Evolutionary conservation across 2,888 invertebrate genomes (phyloP), one percentile per base, ranked within the genome.

Genomic region (Campoplex capitator): DNA sequence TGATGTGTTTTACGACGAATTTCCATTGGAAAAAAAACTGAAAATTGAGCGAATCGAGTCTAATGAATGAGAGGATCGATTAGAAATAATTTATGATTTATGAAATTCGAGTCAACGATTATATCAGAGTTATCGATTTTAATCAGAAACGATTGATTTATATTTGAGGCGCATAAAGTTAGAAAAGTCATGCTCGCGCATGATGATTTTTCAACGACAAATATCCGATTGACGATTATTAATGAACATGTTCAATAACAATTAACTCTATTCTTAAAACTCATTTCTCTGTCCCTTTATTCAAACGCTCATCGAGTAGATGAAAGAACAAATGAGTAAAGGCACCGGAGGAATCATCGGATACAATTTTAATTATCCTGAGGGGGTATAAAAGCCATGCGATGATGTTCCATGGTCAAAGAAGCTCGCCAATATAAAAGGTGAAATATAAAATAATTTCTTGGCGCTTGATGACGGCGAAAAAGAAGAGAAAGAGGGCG

Each of bases 381-480:
- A 7, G n/a, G n/a, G 62, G 62, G 62, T 9, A 76, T 32, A 45
- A 48, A 42, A 62, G 62, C 62, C 62, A 76, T 32, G 23, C 45
- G n/a, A n/a, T n/a, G 58, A 45, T 76, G 42, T 56, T 45, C 28
- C 42, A 56, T 62, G 62, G 75, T 76, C 75, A 76, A 62, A 23
- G 8, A 9, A 76, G 45, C 38, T 56, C 23, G 75, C 62, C 62
- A 35, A 62, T 76, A 62, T 38, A 62, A 70, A 79, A 75, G 84
- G 48, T 78, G 67, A 51, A 42, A 54, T 28, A 74, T 58, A 75
- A 79, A 76, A 76, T 76, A 9, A 76, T 84, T 68, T 28, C 58
- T 58, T 48, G 56, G 23, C 8, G 56, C 13, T 62, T 58, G 71
- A 77, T 80, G 28, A 58, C 16, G 18, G 68, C 48, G 54, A 51